Evolutionary conservation across 2,113 vertebrate genomes (phyloP), one percentile per base, ranked within the genome.

Genomic region (Oriolus oriolus): DNA sequence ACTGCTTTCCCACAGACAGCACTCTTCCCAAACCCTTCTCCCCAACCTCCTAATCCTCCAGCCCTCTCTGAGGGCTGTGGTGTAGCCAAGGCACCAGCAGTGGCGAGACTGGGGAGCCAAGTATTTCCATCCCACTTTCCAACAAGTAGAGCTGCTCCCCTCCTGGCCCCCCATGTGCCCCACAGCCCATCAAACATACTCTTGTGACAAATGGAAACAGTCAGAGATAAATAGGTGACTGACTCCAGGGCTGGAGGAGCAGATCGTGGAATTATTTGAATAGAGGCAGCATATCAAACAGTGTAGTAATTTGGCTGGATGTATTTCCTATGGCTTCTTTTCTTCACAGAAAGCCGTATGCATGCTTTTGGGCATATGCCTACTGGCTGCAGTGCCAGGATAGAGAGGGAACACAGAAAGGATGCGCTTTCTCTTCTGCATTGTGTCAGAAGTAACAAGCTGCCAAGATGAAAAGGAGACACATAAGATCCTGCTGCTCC

Each of bases 71-170:
- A 90, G 89, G 61, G 75, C 90, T 98, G 94, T 5, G 83, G 90
- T 75, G 53, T 74, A 93, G 73, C 66, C 13, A 20, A 19, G 90
- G 89, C 93, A 97, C 84, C 28, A 92, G 77, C 73, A 81, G 84
- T 3, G 3, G 85, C 22, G 22, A 93, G 23, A 9, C 21, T 70
- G 53, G 33, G 44, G 56, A 76, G 42, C 73, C 10, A 7, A 79
- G 52, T 76, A 70, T 97, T 98, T 97, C 96, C 93, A 92, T 83
- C 54, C 41, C 23, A 20, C 47, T 84, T 93, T 96, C 93, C 94
- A 95, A 78, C 41, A 88, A 84, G 30, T 7, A 57, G 52, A 92
- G 49, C 78, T 82, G 50, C 84, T 50, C 56, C 61, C 39, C 45
- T 86, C 64, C 85, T 6, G 1, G 57, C 53, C 75, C 45, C 23